Conservation (phyloP, 1,140 invertebrate genomes). For the Cotesia chilonis region DNA sequence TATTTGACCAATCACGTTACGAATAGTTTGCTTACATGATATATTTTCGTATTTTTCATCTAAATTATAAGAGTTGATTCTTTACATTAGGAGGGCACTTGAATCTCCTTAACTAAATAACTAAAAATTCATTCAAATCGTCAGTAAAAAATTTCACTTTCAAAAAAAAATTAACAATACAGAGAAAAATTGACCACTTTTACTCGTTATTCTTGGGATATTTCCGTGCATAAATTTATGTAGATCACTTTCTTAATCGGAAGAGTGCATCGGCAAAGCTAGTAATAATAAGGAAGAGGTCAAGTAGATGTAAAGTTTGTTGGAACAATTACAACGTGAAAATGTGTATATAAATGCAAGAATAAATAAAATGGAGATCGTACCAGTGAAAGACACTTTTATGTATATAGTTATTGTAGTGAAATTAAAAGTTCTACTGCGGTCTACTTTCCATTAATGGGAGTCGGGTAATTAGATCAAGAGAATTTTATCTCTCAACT, state of each 20-base stretch:
- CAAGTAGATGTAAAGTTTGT: not conserved
- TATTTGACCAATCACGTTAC: too few relatives aligned
- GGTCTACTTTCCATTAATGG: constrained; percentile 48
- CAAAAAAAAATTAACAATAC: too few relatives aligned
- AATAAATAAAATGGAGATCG: constrained; percentile 36
- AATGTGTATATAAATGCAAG: not conserved
- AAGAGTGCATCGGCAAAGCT: not conserved
- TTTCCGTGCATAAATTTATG: too few relatives aligned
- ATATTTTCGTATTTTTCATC: too few relatives aligned
- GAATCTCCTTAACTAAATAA: too few relatives aligned
- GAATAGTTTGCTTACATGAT: too few relatives aligned
- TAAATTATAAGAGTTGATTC: too few relatives aligned
- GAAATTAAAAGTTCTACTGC: constrained; percentile 49
- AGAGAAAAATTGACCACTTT: too few relatives aligned
- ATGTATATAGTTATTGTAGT: constrained; percentile 26
- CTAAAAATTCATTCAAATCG: too few relatives aligned
- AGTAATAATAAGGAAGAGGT: not conserved
- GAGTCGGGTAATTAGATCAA: constrained; percentile 42
- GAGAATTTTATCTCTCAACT: not conserved
- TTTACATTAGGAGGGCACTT: too few relatives aligned
- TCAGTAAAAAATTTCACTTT: too few relatives aligned
- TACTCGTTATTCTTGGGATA: too few relatives aligned
- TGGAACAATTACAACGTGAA: not conserved
- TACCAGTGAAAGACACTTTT: constrained; percentile 42
- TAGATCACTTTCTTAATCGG: not conserved